A percentile compares a stretch with the other conserved stretches of the same genome.
Evolutionary conservation across 2,888 invertebrate genomes (phyloP).

Genomic region (Himalopsyche kuldschensis): DNA sequence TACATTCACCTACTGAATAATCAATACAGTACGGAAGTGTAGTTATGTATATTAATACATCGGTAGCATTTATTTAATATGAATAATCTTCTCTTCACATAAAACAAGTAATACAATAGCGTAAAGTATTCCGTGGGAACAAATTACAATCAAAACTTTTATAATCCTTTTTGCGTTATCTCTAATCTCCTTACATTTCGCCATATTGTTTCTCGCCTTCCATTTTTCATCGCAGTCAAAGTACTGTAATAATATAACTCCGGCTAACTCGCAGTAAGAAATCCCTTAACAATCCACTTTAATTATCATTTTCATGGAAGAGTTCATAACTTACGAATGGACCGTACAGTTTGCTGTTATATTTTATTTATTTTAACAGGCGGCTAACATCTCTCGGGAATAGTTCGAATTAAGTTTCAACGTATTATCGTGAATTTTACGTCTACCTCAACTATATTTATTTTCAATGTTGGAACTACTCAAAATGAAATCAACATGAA

Average conservation of each 20-base stretch:
- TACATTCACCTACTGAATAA: too few species aligned
- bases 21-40: too few species aligned
- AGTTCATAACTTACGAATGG: not conserved
- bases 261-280: not conserved
- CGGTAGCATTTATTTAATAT: too few species aligned
- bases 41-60: too few species aligned
- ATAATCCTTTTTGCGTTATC: not conserved
- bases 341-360: not conserved
- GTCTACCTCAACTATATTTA: not conserved
- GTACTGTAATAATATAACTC: not conserved
- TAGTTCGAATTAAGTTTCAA: not conserved
- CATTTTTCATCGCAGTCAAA: not conserved
- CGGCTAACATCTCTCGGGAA: not conserved
- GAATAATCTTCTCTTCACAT: too few species aligned
- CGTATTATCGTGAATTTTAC: not conserved
- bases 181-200: not conserved
- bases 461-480: not conserved
- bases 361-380: not conserved
- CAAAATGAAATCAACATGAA: not conserved
- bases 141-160: not conserved
- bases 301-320: not conserved
- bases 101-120: too few species aligned
- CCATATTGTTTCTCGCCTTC: not conserved
- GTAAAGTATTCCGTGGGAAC: not conserved
- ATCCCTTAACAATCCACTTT: not conserved